A percentile compares a stretch with the other conserved stretches of the same genome.
phyloP scores from a whole-genome alignment of 2,113 vertebrate genomes.

The Grantiella picta region DNA sequence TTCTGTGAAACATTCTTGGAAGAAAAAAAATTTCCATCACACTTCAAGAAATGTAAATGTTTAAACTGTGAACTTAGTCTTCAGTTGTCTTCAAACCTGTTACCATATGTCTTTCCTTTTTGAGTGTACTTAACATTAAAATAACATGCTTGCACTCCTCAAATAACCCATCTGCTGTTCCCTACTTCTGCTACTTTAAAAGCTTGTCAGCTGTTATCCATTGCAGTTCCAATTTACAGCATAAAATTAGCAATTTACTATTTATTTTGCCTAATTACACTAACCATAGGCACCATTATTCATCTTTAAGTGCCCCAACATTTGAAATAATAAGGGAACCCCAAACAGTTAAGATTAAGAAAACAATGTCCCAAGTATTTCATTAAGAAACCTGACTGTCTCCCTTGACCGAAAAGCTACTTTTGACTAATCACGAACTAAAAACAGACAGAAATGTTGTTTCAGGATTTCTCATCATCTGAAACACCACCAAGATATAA shows the following conservation, averaged over 20 bases:
- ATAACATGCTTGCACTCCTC: constrained; percentile 62
- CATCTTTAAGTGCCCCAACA: background rate
- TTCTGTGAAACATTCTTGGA: constrained; percentile 45
- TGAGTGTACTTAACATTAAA: constrained; percentile 62
- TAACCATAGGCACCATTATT: background rate
- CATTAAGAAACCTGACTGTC: background rate
- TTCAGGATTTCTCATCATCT: background rate
- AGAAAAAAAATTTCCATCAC: constrained; percentile 53
- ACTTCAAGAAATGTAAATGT: constrained; percentile 69
- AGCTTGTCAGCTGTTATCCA: constrained; percentile 62
- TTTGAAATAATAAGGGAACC: background rate
- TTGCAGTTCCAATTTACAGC: background rate
- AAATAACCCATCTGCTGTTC: constrained; percentile 59
- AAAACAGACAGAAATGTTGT: background rate
- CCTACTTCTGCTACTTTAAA: constrained; percentile 37
- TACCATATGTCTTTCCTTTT: constrained; percentile 65
- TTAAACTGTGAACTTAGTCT: constrained; percentile 65
- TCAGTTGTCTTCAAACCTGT: constrained; percentile 60
- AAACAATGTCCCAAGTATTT: background rate
- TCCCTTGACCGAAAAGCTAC: background rate
- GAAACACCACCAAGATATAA: background rate
- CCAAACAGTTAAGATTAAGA: background rate
- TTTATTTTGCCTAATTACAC: constrained; percentile 20
- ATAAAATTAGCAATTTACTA: constrained; percentile 32
- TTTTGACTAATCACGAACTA: background rate